A percentile compares a stretch with the other conserved stretches of the same genome.
Conservation (phyloP, 2,113 vertebrate species). For the Parus major region DNA sequence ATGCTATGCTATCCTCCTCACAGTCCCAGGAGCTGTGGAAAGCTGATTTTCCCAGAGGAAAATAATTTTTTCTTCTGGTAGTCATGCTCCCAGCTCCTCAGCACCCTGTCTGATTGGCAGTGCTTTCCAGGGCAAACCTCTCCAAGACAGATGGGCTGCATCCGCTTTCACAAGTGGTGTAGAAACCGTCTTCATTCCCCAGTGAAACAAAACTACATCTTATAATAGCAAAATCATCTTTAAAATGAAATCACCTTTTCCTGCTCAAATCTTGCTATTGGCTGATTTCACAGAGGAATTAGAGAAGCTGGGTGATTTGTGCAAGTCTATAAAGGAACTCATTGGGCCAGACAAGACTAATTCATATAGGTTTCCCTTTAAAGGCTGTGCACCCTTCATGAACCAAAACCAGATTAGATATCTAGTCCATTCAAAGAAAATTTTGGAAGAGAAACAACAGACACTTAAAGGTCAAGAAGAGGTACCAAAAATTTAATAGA, state of each 20-base stretch:
- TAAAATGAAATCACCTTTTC: background rate
- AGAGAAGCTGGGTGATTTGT: background rate
- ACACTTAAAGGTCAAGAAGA: background rate
- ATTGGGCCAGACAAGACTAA: background rate
- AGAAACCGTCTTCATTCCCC: background rate
- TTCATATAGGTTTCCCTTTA: background rate
- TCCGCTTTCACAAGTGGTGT: background rate
- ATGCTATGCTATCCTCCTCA: background rate
- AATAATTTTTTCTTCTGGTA: background rate
- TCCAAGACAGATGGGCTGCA: background rate
- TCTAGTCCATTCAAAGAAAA: background rate
- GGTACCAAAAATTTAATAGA: background rate
- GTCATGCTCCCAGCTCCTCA: background rate
- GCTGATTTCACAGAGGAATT: background rate
- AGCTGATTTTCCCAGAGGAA: background rate
- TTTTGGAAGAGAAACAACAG: background rate
- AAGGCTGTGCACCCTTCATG: background rate
- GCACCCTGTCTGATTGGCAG: background rate
- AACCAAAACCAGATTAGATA: background rate
- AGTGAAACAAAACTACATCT: background rate
- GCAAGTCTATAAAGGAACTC: background rate
- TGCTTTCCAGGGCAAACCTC: background rate
- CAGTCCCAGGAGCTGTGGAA: background rate
- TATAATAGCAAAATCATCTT: background rate
- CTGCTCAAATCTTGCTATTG: background rate